phyloP scores from a whole-genome alignment of 2,888 invertebrate genomes.

The Epistrophe grossulariae region DNA sequence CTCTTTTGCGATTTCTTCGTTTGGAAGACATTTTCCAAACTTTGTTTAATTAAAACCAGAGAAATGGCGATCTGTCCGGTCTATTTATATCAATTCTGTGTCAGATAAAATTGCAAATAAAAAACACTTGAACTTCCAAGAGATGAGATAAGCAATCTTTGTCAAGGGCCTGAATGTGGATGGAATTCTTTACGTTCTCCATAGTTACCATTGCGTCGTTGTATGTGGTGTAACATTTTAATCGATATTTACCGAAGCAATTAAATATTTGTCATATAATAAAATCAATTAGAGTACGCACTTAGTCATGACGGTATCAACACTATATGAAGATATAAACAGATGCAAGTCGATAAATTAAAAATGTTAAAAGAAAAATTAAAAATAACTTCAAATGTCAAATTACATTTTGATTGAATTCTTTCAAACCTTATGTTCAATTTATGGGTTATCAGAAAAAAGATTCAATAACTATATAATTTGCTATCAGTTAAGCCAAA shows the following conservation, averaged over 20 bases:
- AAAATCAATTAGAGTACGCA: slow-evolving; percentile 28
- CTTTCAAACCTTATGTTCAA: not conserved
- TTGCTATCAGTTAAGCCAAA: slow-evolving; percentile 40
- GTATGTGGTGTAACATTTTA: slow-evolving; percentile 2
- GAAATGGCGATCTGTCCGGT: not conserved
- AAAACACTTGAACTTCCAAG: slow-evolving; percentile 24
- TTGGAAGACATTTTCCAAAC: not conserved
- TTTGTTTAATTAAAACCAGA: slow-evolving; percentile 8
- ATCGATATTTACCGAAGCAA: slow-evolving; percentile 52
- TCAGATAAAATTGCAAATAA: slow-evolving; percentile 31
- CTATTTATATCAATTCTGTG: slow-evolving; percentile 53
- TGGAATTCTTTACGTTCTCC: not conserved
- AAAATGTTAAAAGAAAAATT: not conserved
- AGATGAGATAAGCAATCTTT: slow-evolving; percentile 43
- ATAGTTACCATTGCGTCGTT: not conserved
- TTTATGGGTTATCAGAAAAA: slow-evolving; percentile 48
- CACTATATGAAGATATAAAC: not conserved
- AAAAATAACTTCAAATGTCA: not conserved
- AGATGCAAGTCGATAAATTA: not conserved
- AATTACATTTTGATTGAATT: not conserved
- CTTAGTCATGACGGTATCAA: not conserved
- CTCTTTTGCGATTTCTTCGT: not conserved
- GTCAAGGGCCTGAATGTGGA: slow-evolving; percentile 9
- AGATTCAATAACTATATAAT: not conserved
- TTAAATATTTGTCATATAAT: slow-evolving; percentile 22